Evolutionary conservation across 2,888 invertebrate genomes (phyloP).

Genomic region (Scaptomyza reducta): DNA sequence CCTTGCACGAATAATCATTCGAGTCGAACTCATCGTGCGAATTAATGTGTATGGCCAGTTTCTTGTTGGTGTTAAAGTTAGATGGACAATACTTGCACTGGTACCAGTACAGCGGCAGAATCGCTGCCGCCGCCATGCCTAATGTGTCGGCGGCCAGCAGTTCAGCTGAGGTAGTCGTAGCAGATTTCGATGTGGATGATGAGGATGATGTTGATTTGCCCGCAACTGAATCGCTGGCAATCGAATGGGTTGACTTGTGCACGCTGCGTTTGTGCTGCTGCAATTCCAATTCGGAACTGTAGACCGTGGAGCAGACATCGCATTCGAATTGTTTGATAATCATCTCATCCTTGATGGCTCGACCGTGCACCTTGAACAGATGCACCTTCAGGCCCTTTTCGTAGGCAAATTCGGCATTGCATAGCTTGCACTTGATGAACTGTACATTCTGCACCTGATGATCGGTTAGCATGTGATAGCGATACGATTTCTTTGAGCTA

Average conservation of each 20-base stretch:
- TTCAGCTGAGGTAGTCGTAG: slow-evolving; percentile 25
- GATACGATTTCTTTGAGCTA: slow-evolving; percentile 84
- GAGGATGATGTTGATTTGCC: slow-evolving; percentile 1
- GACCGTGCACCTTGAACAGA: slow-evolving; percentile 83
- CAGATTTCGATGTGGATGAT: slow-evolving; percentile 23
- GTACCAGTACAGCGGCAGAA: slow-evolving; percentile 81
- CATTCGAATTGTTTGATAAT: slow-evolving; percentile 83
- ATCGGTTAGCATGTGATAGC: slow-evolving; percentile 84
- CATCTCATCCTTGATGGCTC: slow-evolving; percentile 82
- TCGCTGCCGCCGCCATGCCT: not conserved
- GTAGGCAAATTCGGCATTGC: slow-evolving; percentile 84
- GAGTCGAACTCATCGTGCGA: slow-evolving; percentile 84
- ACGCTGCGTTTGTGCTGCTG: slow-evolving; percentile 82
- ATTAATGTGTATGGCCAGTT: slow-evolving; percentile 84
- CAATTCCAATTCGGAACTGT: slow-evolving; percentile 81
- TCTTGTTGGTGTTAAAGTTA: slow-evolving; percentile 84
- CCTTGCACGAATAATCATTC: slow-evolving; percentile 84
- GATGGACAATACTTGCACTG: slow-evolving; percentile 84
- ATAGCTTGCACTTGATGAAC: slow-evolving; percentile 83
- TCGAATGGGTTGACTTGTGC: slow-evolving; percentile 62
- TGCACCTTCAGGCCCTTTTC: slow-evolving; percentile 84
- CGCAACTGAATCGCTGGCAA: not conserved
- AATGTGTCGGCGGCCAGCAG: slow-evolving; percentile 33
- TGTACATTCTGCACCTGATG: slow-evolving; percentile 84
- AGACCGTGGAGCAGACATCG: slow-evolving; percentile 83